Base-by-base conservation (phyloP, 2,888 invertebrate species). In the Cantharis nigra region DNA sequence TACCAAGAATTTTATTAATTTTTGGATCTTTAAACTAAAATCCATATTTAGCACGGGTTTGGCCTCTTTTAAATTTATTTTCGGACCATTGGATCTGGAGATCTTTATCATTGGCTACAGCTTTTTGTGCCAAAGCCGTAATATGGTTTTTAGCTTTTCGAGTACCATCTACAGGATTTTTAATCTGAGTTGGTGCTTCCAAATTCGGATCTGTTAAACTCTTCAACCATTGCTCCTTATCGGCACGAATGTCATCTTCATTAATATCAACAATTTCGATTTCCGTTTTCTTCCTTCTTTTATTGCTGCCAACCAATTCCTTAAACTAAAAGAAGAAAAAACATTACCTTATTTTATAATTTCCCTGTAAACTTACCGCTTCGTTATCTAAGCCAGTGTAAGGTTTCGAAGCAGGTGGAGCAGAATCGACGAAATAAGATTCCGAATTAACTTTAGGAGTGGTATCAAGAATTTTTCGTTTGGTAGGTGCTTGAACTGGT, bases 21-120 rank as follows among this genome's bases (percentile, higher is more conserved):
- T 33, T 33, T 33, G 1, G 5, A 33, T 33, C n/a, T 5, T 3
- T 13, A 33, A 33, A 70, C 71, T 73, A 77, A 74, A 79, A 75
- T 0, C 79, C 73, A 71, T 78, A 79, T 71, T 79, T 79, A 13
- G 96, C 94, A 87, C 97, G 95, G n/a, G 97, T 96, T 88, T 96
- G 95, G 85, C 95, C 92, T 83, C 94, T 93, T 3, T 94, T 94
- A 89, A 94, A 92, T 84, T 95, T 92, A 87, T 95, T 98, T 82
- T 94, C 92, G 7, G 98, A 94, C 98, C 98, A 98, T 89, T 96
- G 95, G 86, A 97, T 97, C 87, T 98, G 96, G 71, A 98, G 88
- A 85, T 98, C 97, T 78, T 96, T 91, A 88, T 98, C 98, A 89
- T 97, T 95, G 79, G 97, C 97, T 88, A 98, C 98, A 3, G 98